A percentile compares a stretch with the other conserved stretches of the same genome.
Conservation (phyloP, 2,888 invertebrate species). For the Tethea ocularis region DNA sequence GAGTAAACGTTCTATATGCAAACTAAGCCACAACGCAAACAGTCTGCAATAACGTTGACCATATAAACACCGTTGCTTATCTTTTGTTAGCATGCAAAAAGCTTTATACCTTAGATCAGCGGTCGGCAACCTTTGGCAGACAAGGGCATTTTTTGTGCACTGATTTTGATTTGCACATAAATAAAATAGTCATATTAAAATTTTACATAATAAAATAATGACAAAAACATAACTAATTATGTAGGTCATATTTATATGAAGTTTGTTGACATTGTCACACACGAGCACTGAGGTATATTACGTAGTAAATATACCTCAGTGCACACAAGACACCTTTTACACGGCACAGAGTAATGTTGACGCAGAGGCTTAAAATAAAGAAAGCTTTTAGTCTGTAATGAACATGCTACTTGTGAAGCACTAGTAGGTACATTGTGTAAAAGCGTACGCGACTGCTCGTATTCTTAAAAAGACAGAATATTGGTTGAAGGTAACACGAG, state of each 20-base stretch:
- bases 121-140: too few species aligned
- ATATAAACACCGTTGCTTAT: not conserved
- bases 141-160: too few species aligned
- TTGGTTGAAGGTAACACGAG: not conserved
- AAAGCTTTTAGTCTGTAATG: constrained; percentile 35
- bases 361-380: constrained; percentile 18
- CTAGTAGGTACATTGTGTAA: constrained; percentile 16
- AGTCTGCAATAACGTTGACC: not conserved
- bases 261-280: too few species aligned
- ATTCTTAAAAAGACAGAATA: constrained; percentile 3
- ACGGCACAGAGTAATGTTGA: not conserved
- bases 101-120: not conserved
- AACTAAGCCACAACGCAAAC: not conserved
- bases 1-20: constrained; percentile 1
- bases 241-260: too few species aligned
- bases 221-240: too few species aligned
- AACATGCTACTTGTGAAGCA: constrained; percentile 17
- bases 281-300: too few species aligned
- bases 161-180: too few species aligned
- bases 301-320: too few species aligned
- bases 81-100: not conserved
- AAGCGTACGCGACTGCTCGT: constrained; percentile 20
- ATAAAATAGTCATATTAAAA: too few species aligned
- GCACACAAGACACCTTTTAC: constrained; percentile 4
- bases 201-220: not conserved